Conservation (phyloP, 2,888 invertebrate species). For the Ctena decussata region DNA sequence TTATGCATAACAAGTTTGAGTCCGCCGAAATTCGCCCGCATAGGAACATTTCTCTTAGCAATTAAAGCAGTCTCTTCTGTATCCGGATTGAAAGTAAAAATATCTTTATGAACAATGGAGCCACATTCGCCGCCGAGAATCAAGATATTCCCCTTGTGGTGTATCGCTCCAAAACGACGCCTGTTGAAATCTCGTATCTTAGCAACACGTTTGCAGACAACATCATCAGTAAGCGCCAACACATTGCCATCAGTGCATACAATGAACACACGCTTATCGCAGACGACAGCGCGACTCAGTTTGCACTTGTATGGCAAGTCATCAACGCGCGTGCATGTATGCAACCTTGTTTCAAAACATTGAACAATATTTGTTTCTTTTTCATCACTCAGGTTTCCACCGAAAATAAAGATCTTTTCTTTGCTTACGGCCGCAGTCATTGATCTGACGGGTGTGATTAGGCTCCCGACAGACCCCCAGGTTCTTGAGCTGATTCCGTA, state of each 20-base stretch:
- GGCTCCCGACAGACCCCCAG: constrained; percentile 66
- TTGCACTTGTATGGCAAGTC: constrained; percentile 72
- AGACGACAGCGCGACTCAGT: constrained; percentile 71
- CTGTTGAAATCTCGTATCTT: constrained; percentile 71
- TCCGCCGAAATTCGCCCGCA: constrained; percentile 73
- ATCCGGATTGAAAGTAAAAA: constrained; percentile 69
- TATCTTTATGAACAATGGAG: constrained; percentile 65
- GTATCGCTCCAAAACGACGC: constrained; percentile 70
- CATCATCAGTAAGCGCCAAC: constrained; percentile 67
- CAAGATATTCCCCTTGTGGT: constrained; percentile 68
- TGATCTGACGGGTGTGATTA: constrained; percentile 67
- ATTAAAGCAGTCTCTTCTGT: constrained; percentile 55
- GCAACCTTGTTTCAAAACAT: constrained; percentile 73
- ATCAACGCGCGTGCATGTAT: constrained; percentile 62
- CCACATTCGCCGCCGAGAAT: constrained; percentile 73
- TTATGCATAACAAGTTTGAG: constrained; percentile 76
- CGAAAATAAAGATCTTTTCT: constrained; percentile 76
- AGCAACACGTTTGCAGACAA: constrained; percentile 57
- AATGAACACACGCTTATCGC: constrained; percentile 71
- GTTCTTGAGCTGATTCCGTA: constrained; percentile 70
- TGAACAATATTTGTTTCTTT: constrained; percentile 74
- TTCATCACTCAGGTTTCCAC: constrained; percentile 71
- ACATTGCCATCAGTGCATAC: constrained; percentile 76
- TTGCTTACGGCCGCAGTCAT: constrained; percentile 73
- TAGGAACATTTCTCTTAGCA: constrained; percentile 66